Evolutionary conservation across 2,797 vertebrate genomes (phyloP), one percentile per base, ranked within the genome.

Genomic region (Nannoperca obscura): DNA sequence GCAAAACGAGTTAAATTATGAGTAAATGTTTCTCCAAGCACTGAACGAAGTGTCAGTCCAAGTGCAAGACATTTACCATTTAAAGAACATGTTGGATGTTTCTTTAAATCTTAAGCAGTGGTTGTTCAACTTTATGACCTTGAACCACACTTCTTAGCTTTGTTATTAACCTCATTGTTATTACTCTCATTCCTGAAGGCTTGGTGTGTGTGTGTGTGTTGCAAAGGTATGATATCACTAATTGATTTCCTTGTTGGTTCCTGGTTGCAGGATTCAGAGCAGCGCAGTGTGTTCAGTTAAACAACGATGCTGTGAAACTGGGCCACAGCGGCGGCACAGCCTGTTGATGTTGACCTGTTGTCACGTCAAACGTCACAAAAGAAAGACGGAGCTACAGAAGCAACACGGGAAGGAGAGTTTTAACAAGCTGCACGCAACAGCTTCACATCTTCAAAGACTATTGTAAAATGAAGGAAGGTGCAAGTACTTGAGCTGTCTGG

Each of bases 91-190:
- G 32, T 5, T 38, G 14, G 34, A 67, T 78, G 54, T 76, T 44
- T 46, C 59, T 81, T 73, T 63, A 68, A 74, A 50, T 73, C 19
- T 52, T 10, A 0, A 44, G 3, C 12, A 1, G 6, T 7, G 14
- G 11, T 55, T n/a, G 49, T 27, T 65, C 14, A 27, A 11, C 52
- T 71, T 54, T 53, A 66, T 72, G 86, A 91, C 88, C 88, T 87
- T 74, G 78, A 78, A 34, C 57, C 62, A 7, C 17, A n/a, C 5
- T 30, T 59, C 65, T 77, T 5, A 71, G 83, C 78, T 91, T 91
- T 88, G 65, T 83, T 70, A 92, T 91, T 92, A 90, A 92, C 88
- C 24, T 52, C 12, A 68, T 60, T 62, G 49, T 59, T 71, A 71
- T 78, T 38, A 42, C 47, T 15, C 63, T 70, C 83, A 88, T 88